Evolutionary conservation across 2,888 invertebrate genomes (phyloP).

Genomic region (Acrobasis consociella): DNA sequence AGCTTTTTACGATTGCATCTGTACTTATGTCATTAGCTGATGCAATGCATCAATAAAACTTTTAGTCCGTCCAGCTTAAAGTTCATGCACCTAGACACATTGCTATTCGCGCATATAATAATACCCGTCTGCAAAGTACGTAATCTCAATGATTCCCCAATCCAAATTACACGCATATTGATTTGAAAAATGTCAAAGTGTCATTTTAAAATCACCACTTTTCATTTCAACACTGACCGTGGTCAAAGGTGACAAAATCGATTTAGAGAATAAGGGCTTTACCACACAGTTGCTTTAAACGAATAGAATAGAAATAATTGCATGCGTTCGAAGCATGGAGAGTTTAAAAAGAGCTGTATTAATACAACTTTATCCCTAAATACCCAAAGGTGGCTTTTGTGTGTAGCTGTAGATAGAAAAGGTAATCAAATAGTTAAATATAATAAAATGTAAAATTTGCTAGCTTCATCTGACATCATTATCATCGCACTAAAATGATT

Average conservation of each 20-base stretch:
- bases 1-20: background rate
- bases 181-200: constrained; percentile 20
- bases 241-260: constrained; percentile 25
- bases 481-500: too few species aligned
- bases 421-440: too few species aligned
- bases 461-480: too few species aligned
- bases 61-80: background rate
- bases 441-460: too few species aligned
- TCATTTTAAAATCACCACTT: constrained; percentile 19
- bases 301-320: too few species aligned
- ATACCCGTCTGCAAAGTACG: background rate
- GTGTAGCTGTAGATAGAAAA: too few species aligned
- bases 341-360: too few species aligned
- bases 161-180: background rate
- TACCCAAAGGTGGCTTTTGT: too few species aligned
- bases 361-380: too few species aligned
- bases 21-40: background rate
- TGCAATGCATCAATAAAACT: background rate
- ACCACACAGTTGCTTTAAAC: background rate
- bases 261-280: constrained; percentile 7
- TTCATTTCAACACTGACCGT: constrained; percentile 20
- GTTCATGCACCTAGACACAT: background rate
- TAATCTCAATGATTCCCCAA: background rate
- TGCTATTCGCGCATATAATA: background rate
- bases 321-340: too few species aligned